A percentile compares a stretch with the other conserved stretches of the same genome.
Conservation (phyloP, 1,140 invertebrate genomes). For the Theocolax elegans region DNA sequence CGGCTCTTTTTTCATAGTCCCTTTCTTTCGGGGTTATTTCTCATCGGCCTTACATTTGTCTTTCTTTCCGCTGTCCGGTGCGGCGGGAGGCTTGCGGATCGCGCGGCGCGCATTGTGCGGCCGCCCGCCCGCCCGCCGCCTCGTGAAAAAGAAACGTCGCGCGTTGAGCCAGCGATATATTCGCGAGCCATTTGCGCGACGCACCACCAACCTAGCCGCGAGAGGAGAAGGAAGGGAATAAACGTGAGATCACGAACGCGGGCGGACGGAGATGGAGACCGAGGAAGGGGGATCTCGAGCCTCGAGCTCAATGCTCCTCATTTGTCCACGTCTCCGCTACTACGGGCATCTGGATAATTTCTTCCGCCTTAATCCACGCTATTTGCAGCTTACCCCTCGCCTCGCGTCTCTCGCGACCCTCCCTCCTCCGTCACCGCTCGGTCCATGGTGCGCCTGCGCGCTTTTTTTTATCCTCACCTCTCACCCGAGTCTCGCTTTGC, state of each 20-base stretch:
- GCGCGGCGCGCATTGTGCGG: not conserved
- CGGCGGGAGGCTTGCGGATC: not conserved
- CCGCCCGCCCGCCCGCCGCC: no score
- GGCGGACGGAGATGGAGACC: not conserved
- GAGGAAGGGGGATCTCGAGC: conserved; percentile 1
- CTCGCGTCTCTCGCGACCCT: not conserved
- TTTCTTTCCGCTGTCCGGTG: conserved; percentile 8
- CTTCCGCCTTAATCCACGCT: conserved; percentile 49
- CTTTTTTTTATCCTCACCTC: conserved; percentile 23
- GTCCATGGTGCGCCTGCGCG: no score
- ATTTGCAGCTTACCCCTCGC: conserved; percentile 36
- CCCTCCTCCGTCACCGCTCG: not conserved
- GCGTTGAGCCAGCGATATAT: not conserved
- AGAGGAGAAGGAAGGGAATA: no score
- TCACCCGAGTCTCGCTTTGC: not conserved
- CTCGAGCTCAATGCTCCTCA: conserved; percentile 48
- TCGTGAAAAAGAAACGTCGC: conserved; percentile 35
- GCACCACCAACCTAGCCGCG: no score
- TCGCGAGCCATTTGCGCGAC: conserved; percentile 10
- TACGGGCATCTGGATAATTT: conserved; percentile 53
- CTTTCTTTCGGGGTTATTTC: conserved; percentile 17
- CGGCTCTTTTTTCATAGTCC: not conserved
- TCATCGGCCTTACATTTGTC: conserved; percentile 35
- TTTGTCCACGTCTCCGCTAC: conserved; percentile 48
- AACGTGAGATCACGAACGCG: not conserved